Percentiles rank a stretch among this genome's conserved stretches.
Evolutionary conservation across 1,140 invertebrate genomes (phyloP).

Genomic region (Panulirus ornatus): DNA sequence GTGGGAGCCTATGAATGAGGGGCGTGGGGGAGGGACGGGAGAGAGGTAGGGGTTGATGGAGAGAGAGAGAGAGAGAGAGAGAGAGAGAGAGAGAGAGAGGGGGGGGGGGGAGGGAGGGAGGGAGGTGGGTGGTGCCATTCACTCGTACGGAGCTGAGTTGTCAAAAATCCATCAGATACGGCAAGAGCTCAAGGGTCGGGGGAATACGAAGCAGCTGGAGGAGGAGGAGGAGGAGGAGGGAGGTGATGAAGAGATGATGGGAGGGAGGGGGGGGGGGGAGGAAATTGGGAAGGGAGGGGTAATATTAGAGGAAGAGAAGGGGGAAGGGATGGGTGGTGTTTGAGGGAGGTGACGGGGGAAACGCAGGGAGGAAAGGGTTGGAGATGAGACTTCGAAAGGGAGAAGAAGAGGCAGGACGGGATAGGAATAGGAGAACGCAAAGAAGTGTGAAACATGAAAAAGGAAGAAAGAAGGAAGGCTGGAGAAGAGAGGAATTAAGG

Average conservation of each 20-base stretch:
- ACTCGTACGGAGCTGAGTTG: constrained; percentile 11
- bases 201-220: background rate
- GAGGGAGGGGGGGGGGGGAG: background rate
- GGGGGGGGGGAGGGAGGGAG: background rate
- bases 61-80: background rate
- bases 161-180: constrained; percentile 40
- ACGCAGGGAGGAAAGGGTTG: no score
- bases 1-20: background rate
- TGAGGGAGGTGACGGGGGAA: no score
- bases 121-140: background rate
- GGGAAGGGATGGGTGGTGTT: background rate
- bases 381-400: no score
- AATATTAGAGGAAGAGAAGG: background rate
- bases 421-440: no score
- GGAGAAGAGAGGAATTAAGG: background rate
- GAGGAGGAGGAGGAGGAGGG: background rate
- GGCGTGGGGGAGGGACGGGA: background rate
- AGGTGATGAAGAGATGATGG: background rate
- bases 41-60: background rate
- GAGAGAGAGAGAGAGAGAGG: background rate
- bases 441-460: background rate
- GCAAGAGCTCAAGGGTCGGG: background rate
- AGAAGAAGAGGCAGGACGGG: background rate
- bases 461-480: background rate
- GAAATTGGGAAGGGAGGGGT: background rate